Base-by-base conservation (phyloP, 1,140 invertebrate species). In the Frieseomelitta varia region DNA sequence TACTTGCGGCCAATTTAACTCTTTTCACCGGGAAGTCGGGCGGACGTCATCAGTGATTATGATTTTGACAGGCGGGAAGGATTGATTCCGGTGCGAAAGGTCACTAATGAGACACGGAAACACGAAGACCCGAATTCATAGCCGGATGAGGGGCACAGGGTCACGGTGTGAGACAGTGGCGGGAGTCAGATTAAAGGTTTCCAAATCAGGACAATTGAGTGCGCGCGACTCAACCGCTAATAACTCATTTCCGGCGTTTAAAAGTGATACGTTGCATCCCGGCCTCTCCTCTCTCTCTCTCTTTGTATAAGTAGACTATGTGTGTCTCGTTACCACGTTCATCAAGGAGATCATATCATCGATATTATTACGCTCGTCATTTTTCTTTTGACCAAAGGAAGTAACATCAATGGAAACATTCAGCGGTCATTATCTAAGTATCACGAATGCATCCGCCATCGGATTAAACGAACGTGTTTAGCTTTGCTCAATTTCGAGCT, bases 141-240 rank as follows among this genome's bases (percentile, higher is more conserved):
- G 76, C 55, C 79, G 75, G 73, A 74, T 75, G 34, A 63, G 55
- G 56, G 27, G 24, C 11, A 17, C 27, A 55, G 63, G 47, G 58
- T 63, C 83, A 83, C 58, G 24, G 58, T 61, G 6, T 30, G 27
- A 51, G 39, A 19, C 15, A 15, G n/a, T 51, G 51, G 2, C 6
- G 24, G 51, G n/a, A 27, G 34, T n/a, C 65, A 78, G 84, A 73
- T 89, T 85, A 81, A 85, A 88, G 87, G 85, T 89, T 89, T 89
- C 87, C 88, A 89, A 89, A 89, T 89, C 88, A 88, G 87, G 81
- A 88, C 88, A 89, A 89, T 89, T 89, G 88, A 89, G 75, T 81
- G 75, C 74, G 79, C 63, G 84, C 80, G 77, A 78, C 81, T 81
- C 69, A 75, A 69, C 73, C 77, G 81, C 84, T 90, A 90, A 90